Conservation (phyloP, 1,140 invertebrate genomes). For the Teleogryllus occipitalis region DNA sequence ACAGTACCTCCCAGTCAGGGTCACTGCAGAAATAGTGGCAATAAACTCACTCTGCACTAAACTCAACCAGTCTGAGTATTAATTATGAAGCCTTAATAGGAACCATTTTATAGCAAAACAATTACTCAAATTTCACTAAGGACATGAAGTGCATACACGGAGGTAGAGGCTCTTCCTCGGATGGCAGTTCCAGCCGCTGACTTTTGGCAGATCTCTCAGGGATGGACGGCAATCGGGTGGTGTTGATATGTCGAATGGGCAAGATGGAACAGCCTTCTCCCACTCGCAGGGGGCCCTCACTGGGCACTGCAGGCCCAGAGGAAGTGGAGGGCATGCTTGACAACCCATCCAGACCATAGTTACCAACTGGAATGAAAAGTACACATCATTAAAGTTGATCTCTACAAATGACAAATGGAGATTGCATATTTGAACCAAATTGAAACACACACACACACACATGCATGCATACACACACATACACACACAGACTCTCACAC, state of each 20-base stretch:
- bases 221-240: slow-evolving; percentile 71
- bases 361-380: neutral
- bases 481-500: too few species aligned
- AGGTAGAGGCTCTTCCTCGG: slow-evolving; percentile 73
- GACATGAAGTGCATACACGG: slow-evolving; percentile 50
- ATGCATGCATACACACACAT: too few species aligned
- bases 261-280: slow-evolving; percentile 31
- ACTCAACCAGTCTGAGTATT: neutral
- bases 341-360: neutral
- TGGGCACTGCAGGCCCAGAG: neutral
- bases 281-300: neutral
- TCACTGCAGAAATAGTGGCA: too few species aligned
- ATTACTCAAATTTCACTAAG: neutral
- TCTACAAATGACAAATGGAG: too few species aligned
- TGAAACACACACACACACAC: too few species aligned
- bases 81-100: neutral
- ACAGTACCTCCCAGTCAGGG: too few species aligned
- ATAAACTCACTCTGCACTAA: neutral
- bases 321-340: neutral
- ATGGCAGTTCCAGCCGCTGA: slow-evolving; percentile 52
- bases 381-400: too few species aligned
- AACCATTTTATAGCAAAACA: neutral
- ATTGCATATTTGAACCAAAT: too few species aligned
- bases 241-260: slow-evolving; percentile 60
- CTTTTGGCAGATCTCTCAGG: slow-evolving; percentile 52